Evolutionary conservation across 2,797 vertebrate species (phyloP).

Genomic region (Mormyrops attenuatus): DNA sequence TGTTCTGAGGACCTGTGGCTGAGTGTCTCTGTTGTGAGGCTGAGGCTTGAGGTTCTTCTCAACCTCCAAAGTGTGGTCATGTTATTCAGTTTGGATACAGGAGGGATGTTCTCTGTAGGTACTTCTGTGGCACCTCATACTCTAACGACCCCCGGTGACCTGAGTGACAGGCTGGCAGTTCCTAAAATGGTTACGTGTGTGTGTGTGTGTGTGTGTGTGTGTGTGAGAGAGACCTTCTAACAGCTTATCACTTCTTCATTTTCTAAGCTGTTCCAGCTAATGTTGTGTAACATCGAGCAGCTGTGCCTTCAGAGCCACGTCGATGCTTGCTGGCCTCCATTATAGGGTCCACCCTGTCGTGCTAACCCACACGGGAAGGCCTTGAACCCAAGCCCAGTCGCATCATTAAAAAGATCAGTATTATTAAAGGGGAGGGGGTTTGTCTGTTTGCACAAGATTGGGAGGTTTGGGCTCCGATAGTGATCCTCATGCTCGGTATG

Average conservation of each 20-base stretch:
- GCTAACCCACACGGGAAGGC: background rate
- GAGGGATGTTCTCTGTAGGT: background rate
- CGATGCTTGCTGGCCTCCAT: background rate
- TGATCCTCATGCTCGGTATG: background rate
- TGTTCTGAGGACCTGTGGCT: conserved; percentile 56
- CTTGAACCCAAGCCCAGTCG: background rate
- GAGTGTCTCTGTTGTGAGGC: conserved; percentile 54
- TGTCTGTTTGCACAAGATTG: background rate
- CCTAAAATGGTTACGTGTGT: background rate
- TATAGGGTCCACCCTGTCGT: background rate
- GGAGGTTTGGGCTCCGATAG: background rate
- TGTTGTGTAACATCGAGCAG: background rate
- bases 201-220: background rate
- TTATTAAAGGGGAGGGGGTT: background rate
- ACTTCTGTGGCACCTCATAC: background rate
- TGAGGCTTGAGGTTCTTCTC: conserved; percentile 45
- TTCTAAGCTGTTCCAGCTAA: background rate
- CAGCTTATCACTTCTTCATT: background rate
- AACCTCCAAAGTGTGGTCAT: background rate
- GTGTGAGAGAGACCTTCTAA: background rate
- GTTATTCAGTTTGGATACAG: background rate
- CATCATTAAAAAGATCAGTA: background rate
- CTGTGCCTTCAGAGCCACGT: background rate
- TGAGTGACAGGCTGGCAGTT: background rate
- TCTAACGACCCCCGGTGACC: background rate